These are phyloP conservation scores for Diceros bicornis DNA, from an alignment of 2,797 vertebrate species.

Conservation along the genomic window DNA sequence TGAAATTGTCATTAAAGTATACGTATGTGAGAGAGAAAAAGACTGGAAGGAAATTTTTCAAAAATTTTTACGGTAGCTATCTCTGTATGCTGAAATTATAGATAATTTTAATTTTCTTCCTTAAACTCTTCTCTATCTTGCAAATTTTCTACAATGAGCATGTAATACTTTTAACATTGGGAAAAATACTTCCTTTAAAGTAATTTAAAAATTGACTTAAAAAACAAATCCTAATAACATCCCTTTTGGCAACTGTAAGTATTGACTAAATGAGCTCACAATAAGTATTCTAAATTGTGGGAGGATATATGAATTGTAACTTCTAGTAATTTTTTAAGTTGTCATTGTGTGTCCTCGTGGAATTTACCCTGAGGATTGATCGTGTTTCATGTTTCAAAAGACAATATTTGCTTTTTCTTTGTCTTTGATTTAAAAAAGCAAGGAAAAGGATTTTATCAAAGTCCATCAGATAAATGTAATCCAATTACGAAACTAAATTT, in stretches of 20 bases:
- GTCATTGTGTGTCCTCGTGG: neutral
- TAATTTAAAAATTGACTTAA: neutral
- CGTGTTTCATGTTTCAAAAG: conserved; percentile 66
- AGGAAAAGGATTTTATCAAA: conserved; percentile 81
- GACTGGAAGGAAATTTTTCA: neutral
- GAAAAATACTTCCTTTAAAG: neutral
- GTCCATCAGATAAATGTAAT: conserved; percentile 83
- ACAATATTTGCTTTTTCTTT: conserved; percentile 83
- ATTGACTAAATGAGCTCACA: neutral
- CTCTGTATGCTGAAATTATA: neutral
- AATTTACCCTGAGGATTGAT: neutral
- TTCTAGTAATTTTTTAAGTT: neutral
- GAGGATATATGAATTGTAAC: fast-evolving
- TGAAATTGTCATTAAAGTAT: neutral
- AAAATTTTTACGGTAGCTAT: no score
- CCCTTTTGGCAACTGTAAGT: fast-evolving
- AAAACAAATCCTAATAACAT: neutral
- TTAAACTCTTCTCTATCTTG: neutral
- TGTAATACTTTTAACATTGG: neutral
- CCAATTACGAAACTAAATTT: conserved; percentile 83
- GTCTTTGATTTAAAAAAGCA: conserved; percentile 84
- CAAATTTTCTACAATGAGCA: neutral
- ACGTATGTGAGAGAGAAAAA: neutral
- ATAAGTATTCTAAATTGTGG: neutral
- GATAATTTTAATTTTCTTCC: neutral